These are phyloP conservation scores for Apamea crenata DNA, from an alignment of 2,888 invertebrate species.

Conservation along the genomic window DNA sequence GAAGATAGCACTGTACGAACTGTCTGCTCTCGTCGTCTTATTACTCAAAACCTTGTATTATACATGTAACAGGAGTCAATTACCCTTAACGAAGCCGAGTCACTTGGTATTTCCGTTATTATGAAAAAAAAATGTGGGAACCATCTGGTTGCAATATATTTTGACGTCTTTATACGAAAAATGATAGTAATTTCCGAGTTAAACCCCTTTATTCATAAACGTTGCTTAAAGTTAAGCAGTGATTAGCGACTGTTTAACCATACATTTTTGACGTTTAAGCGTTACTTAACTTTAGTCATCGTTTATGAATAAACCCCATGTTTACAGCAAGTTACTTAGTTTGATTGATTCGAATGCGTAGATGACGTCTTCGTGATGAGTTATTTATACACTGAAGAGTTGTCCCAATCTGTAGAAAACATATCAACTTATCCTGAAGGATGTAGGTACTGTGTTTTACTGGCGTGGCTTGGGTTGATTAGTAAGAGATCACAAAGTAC, in stretches of 20 bases:
- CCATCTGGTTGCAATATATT: neutral
- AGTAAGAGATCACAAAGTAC: neutral
- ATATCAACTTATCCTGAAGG: neutral
- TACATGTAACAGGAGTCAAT: neutral
- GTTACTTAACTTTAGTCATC: too few species aligned
- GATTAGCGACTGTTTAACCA: too few species aligned
- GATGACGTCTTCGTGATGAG: too few species aligned
- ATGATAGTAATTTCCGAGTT: too few species aligned
- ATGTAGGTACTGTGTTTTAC: neutral
- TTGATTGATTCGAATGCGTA: neutral
- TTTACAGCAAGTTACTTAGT: neutral
- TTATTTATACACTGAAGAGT: neutral
- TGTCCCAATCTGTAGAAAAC: neutral
- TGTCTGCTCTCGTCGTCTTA: neutral
- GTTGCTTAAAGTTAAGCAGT: too few species aligned
- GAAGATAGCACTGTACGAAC: neutral
- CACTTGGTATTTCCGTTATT: neutral
- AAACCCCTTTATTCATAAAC: too few species aligned
- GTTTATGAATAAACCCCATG: too few species aligned
- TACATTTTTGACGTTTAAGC: too few species aligned
- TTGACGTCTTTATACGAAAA: neutral
- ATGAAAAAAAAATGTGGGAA: neutral
- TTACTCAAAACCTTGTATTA: neutral
- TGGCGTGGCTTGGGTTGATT: neutral
- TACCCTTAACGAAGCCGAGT: neutral